Percentiles rank a stretch among this genome's conserved stretches.
phyloP scores from a whole-genome alignment of 2,888 invertebrate species.

The Auanema freiburgensis region DNA sequence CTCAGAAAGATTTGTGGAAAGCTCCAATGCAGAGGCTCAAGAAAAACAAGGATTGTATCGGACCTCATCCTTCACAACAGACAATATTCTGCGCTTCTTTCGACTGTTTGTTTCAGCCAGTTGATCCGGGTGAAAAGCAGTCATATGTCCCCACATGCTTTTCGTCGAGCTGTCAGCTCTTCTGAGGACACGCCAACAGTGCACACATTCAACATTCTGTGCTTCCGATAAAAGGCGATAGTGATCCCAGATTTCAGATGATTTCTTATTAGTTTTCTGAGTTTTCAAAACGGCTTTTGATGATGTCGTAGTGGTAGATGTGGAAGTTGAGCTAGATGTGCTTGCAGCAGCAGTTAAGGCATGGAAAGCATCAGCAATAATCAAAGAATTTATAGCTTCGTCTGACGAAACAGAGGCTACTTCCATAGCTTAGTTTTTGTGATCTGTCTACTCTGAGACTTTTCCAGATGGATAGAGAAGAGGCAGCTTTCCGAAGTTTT shows the following conservation, averaged over 20 bases:
- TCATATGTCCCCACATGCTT: conserved; percentile 58
- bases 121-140: conserved; percentile 50
- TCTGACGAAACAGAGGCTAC: no score
- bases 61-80: conserved; percentile 8
- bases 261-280: conserved; percentile 28
- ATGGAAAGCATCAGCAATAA: not conserved
- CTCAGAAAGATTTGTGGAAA: not conserved
- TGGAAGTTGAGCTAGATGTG: not conserved
- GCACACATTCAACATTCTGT: conserved; percentile 50
- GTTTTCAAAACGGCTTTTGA: not conserved
- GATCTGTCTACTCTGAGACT: no score
- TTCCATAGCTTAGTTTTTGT: no score
- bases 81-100: conserved; percentile 32
- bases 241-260: conserved; percentile 57
- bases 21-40: not conserved
- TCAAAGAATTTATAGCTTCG: no score
- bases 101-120: conserved; percentile 40
- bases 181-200: conserved; percentile 52
- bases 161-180: conserved; percentile 52
- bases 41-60: not conserved
- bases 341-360: not conserved
- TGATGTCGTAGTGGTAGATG: not conserved
- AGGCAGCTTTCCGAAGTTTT: no score
- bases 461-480: no score
- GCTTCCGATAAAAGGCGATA: conserved; percentile 40